Conservation (phyloP, 2,888 invertebrate genomes). For the Chouioia cunea region DNA sequence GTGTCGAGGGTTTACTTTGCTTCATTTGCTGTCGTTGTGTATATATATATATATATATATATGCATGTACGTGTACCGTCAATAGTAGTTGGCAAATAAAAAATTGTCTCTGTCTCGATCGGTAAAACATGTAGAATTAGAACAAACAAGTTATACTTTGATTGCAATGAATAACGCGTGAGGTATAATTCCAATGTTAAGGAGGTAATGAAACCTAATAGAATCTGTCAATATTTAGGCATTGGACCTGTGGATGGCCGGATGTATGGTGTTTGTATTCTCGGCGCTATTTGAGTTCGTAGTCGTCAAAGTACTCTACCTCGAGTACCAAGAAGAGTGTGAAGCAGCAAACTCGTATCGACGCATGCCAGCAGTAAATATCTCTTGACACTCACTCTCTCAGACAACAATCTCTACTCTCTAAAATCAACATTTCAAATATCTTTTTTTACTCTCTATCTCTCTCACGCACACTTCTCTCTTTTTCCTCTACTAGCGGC, state of each 20-base stretch:
- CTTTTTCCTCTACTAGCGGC: conserved; percentile 74
- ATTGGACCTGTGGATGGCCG: conserved; percentile 89
- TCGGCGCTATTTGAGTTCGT: conserved; percentile 87
- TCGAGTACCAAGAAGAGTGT: conserved; percentile 75
- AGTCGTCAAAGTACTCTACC: conserved; percentile 84
- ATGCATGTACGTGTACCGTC: too few species aligned
- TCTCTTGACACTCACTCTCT: neutral
- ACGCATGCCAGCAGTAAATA: conserved; percentile 57
- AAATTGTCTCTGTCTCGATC: too few species aligned
- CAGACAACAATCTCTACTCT: too few species aligned
- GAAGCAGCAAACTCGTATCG: conserved; percentile 56
- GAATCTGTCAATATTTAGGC: conserved; percentile 71
- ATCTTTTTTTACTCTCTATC: neutral
- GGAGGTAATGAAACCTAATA: too few species aligned
- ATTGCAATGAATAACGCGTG: too few species aligned
- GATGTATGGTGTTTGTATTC: conserved; percentile 89
- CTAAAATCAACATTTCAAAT: conserved; percentile 4
- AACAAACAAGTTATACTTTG: too few species aligned
- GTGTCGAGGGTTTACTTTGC: too few species aligned
- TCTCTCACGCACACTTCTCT: conserved; percentile 20
- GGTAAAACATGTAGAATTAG: too few species aligned
- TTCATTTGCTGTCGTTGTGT: too few species aligned
- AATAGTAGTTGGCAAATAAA: too few species aligned
- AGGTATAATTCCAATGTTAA: too few species aligned
- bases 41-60: too few species aligned